These are phyloP conservation scores for Falcaria lacertinaria DNA, from an alignment of 2,888 invertebrate species.

Conservation along the genomic window DNA sequence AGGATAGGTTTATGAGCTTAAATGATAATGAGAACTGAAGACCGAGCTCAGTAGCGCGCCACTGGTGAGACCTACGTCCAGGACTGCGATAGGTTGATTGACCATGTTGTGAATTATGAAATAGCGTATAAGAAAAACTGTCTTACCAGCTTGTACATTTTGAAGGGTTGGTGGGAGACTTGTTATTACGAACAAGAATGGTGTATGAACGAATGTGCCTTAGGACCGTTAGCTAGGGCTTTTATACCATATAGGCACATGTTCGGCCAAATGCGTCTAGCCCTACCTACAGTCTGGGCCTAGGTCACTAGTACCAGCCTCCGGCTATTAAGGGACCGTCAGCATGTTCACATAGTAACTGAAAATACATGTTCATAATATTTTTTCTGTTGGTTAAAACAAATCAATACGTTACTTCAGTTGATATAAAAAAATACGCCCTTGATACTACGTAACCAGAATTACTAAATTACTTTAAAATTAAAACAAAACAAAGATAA, in stretches of 20 bases:
- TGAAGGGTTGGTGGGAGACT: conserved; percentile 49
- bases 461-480: no score
- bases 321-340: conserved; percentile 25
- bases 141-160: conserved; percentile 83
- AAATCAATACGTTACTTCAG: no score
- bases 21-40: no score
- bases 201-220: conserved; percentile 67
- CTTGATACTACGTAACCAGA: no score
- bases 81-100: no score
- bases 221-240: conserved; percentile 43
- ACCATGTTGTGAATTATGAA: no score
- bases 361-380: conserved; percentile 5
- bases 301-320: conserved; percentile 62
- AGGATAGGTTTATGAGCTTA: no score
- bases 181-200: conserved; percentile 47
- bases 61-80: no score
- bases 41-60: no score
- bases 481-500: background rate
- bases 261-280: conserved; percentile 63
- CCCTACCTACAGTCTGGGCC: conserved; percentile 62
- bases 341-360: conserved; percentile 45
- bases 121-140: no score
- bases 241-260: conserved; percentile 69
- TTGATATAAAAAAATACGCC: no score
- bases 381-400: background rate